Conservation (phyloP, 1,140 invertebrate genomes). For the Eubasilissa regina region DNA sequence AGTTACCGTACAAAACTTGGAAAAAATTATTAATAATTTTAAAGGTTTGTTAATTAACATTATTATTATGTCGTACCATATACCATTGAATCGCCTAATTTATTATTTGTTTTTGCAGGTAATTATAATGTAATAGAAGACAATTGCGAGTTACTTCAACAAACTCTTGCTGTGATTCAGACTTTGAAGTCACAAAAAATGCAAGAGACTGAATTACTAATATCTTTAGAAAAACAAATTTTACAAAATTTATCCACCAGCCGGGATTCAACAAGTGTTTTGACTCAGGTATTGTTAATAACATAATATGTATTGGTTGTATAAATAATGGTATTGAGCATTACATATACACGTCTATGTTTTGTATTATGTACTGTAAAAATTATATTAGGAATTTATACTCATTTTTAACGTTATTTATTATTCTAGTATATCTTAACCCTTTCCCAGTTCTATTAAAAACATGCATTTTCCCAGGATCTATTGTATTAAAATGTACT, state of each 20-base stretch:
- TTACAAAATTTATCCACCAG: constrained; percentile 75
- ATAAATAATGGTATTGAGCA: no score
- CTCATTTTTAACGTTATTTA: no score
- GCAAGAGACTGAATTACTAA: constrained; percentile 71
- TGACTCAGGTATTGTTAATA: constrained; percentile 75
- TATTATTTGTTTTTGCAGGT: constrained; percentile 60
- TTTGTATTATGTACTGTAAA: no score
- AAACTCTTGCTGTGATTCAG: constrained; percentile 75
- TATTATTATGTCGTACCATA: neutral
- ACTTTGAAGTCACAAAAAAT: constrained; percentile 74
- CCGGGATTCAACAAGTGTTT: constrained; percentile 74
- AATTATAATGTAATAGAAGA: constrained; percentile 67
- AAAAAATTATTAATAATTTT: constrained; percentile 69
- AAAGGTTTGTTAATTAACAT: constrained; percentile 66
- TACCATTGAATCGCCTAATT: neutral
- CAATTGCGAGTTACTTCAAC: constrained; percentile 69
- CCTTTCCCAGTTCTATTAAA: no score
- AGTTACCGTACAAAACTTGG: constrained; percentile 75
- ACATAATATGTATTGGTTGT: no score
- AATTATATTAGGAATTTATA: no score
- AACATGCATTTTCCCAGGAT: no score
- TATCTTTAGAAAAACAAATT: constrained; percentile 74
- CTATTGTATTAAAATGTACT: no score
- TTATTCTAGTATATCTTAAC: no score
- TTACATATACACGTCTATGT: no score